A percentile compares a stretch with the other conserved stretches of the same genome.
phyloP scores from a whole-genome alignment of 1,140 invertebrate species.

The Microplitis demolitor region DNA sequence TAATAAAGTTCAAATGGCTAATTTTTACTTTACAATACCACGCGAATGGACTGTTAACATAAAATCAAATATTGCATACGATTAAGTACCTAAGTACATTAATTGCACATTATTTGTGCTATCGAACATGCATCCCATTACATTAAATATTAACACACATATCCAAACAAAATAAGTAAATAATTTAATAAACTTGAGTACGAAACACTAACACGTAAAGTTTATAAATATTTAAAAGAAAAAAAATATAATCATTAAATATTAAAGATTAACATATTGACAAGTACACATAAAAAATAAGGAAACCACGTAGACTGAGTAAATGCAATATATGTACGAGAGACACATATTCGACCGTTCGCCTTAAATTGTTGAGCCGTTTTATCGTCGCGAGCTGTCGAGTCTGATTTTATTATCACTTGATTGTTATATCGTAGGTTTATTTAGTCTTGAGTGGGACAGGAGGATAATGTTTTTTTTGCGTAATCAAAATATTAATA shows the following conservation, averaged over 20 bases:
- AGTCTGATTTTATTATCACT: slow-evolving; percentile 36
- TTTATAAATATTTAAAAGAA: not conserved
- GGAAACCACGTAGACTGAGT: slow-evolving; percentile 62
- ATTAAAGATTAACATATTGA: slow-evolving; percentile 15
- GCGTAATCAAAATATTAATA: slow-evolving; percentile 4
- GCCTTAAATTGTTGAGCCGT: slow-evolving; percentile 56
- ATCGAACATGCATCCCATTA: not conserved
- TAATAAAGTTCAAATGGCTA: not conserved
- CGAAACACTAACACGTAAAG: not conserved
- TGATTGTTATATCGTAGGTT: slow-evolving; percentile 28
- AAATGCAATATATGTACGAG: slow-evolving; percentile 61
- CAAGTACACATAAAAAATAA: slow-evolving; percentile 34
- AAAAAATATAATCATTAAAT: not conserved
- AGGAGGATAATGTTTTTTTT: not conserved
- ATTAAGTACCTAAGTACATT: slow-evolving; percentile 17
- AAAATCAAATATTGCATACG: slow-evolving; percentile 32
- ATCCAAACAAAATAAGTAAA: not conserved
- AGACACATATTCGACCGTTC: slow-evolving; percentile 42
- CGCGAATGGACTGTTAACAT: slow-evolving; percentile 7
- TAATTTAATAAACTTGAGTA: not conserved
- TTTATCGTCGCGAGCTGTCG: slow-evolving; percentile 38
- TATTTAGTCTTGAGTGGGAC: slow-evolving; percentile 20
- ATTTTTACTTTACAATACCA: not conserved
- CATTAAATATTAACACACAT: slow-evolving; percentile 8
- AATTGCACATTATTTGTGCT: slow-evolving; percentile 12